Base-by-base conservation (phyloP, 2,797 vertebrate genomes). In the Tachyglossus aculeatus region DNA sequence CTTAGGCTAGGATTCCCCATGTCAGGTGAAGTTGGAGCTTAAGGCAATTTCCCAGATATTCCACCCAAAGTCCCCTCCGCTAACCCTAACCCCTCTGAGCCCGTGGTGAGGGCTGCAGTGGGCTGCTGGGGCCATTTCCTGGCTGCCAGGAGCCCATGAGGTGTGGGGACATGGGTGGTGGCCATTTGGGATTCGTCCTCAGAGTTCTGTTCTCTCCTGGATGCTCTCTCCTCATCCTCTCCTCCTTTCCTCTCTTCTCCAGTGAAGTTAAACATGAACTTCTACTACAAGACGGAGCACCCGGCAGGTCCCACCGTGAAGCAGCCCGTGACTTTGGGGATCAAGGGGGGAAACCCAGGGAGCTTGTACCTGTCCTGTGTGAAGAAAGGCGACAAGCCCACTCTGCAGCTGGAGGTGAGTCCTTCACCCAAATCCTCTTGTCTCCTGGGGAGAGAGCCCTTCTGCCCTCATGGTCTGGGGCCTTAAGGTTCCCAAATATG, bases 371-470 rank as follows among this genome's bases (percentile, higher is more conserved):
- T 87, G 24, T 83, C 85, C 29, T 87, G 85, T 29, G 63, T 64
- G 45, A 57, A 51, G 66, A 75, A 64, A 33, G 63, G 63, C 0
- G 29, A 43, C 2, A 83, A 38, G 7, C 85, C 85, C 39, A 78
- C 39, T 11, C 68, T 87, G 33, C 83, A 83, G 38, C 80, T 87
- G 45, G 82, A 85, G 85, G 85, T 87, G 39, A 85, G 83, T 40
- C 7, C n/a, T n/a, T n/a, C n/a, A n/a, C n/a, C n/a, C n/a, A n/a
- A n/a, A n/a, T n/a, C n/a, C n/a, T n/a, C n/a, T n/a, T n/a, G n/a
- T n/a, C n/a, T n/a, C n/a, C n/a, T n/a, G n/a, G n/a, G n/a, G n/a
- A n/a, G n/a, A n/a, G n/a, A n/a, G n/a, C n/a, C n/a, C n/a, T n/a
- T n/a, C n/a, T n/a, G n/a, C n/a, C n/a, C n/a, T n/a, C n/a, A n/a